Evolutionary conservation across 2,888 invertebrate genomes (phyloP).

Genomic region (Tenthredo distinguenda): DNA sequence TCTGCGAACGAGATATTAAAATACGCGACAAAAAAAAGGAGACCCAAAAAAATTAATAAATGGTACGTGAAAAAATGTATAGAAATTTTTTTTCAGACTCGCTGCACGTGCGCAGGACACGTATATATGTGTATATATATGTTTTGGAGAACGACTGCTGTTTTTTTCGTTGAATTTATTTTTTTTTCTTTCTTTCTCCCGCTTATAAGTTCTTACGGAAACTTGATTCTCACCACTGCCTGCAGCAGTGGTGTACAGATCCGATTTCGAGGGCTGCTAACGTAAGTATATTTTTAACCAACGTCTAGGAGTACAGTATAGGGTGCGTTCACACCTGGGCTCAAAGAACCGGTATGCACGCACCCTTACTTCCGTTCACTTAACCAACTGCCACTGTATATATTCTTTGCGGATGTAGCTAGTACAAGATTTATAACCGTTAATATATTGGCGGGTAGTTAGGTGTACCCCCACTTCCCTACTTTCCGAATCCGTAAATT

Average conservation of each 20-base stretch:
- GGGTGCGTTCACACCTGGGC: slow-evolving; percentile 47
- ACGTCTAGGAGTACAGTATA: slow-evolving; percentile 10
- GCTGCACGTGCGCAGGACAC: neutral
- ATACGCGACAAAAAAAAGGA: neutral
- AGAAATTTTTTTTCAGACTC: neutral
- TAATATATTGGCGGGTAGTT: neutral
- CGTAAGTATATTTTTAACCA: slow-evolving; percentile 40
- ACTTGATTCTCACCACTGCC: slow-evolving; percentile 31
- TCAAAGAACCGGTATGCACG: slow-evolving; percentile 41
- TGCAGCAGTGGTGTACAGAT: slow-evolving; percentile 6
- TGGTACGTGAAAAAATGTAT: neutral
- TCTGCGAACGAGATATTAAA: neutral
- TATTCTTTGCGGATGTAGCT: neutral
- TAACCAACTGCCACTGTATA: slow-evolving; percentile 13
- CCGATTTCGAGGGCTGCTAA: slow-evolving; percentile 36
- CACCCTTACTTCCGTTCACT: slow-evolving; percentile 35
- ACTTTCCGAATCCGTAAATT: neutral
- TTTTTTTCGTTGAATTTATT: neutral
- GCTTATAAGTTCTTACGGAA: slow-evolving; percentile 26
- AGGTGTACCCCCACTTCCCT: neutral
- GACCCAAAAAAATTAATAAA: neutral
- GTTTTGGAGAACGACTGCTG: neutral
- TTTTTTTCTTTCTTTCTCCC: slow-evolving; percentile 13
- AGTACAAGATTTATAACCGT: neutral
- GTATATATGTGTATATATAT: neutral